These are phyloP conservation scores for Eupithecia subfuscata DNA, from an alignment of 2,888 invertebrate species.

Conservation along the genomic window DNA sequence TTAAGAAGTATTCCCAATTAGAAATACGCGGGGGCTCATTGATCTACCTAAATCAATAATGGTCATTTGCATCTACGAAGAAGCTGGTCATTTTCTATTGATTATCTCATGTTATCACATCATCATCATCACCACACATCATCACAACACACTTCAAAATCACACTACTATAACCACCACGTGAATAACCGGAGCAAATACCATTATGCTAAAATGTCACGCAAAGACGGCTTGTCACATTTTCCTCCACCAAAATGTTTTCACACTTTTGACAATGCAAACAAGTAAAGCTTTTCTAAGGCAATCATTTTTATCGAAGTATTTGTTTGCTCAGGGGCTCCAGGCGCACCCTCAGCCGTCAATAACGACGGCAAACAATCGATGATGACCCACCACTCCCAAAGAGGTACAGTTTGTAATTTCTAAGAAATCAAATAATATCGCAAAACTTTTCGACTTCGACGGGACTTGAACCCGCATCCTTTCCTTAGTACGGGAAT, in stretches of 20 bases:
- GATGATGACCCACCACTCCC: constrained; percentile 59
- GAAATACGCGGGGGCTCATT: neutral
- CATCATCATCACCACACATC: neutral
- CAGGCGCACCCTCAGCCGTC: constrained; percentile 54
- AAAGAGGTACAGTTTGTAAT: constrained; percentile 15
- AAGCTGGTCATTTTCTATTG: neutral
- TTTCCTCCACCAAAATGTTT: constrained; percentile 13
- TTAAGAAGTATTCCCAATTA: neutral
- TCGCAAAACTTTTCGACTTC: no score
- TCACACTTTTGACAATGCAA: constrained; percentile 13
- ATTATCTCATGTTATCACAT: neutral
- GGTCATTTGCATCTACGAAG: neutral
- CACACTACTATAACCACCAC: neutral
- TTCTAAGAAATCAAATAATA: no score
- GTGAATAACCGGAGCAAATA: neutral
- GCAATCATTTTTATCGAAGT: constrained; percentile 49
- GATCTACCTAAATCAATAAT: neutral
- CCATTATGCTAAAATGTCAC: neutral
- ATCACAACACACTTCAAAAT: no score
- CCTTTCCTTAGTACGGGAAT: no score
- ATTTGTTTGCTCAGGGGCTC: constrained; percentile 45
- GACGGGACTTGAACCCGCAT: no score
- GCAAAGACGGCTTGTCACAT: neutral
- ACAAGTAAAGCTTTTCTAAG: constrained; percentile 34
- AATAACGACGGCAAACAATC: constrained; percentile 70